Base-by-base conservation (phyloP, 2,888 invertebrate genomes). In the Monoplex corrugatus region DNA sequence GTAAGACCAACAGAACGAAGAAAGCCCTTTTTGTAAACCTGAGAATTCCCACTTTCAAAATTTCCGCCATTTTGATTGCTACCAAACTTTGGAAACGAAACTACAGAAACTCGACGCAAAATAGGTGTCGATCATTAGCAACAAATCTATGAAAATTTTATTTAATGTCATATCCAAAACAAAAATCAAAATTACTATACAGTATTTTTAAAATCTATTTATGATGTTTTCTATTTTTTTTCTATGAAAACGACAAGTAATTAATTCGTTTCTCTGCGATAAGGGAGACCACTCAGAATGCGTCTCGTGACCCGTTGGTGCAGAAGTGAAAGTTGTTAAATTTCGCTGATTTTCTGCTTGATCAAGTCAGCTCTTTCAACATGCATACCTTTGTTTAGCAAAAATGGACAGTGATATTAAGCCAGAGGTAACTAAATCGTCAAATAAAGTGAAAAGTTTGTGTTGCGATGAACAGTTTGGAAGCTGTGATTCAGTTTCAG, bases 11-110 rank as follows among this genome's bases (percentile, higher is more conserved):
- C 5, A 45, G n/a, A 40, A 78, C 40, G 5, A 87, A 0, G 1
- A 6, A 38, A 0, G 75, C 13, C 10, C 19, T 43, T 28, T 23
- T 80, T 6, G 35, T 57, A 0, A 87, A n/a, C 16, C 10, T 19
- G 35, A 50, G 57, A 43, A 44, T 80, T 57, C 23, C 23, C 50
- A 86, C 50, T 80, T 87, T 87, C 57, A 57, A 87, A 80, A 13
- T 38, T 87, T 35, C 80, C 87, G 87, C 87, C 87, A 87, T 87
- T 45, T 80, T 80, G 78, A 35, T 28, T 40, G 32, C 68, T 16
- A 68, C 23, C 68, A 68, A 68, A n/a, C n/a, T n/a, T n/a, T n/a
- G n/a, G 13, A 16, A 13, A 78, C 50, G 32, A 50, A 83, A 83
- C 16, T 45, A 83, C n/a, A 75, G 32, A 35, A 1, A 35, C 35